A percentile compares a stretch with the other conserved stretches of the same genome.
These are phyloP conservation scores for Zhuqinia jingwanae DNA, from an alignment of 2,888 invertebrate species.

Conservation along the genomic window DNA sequence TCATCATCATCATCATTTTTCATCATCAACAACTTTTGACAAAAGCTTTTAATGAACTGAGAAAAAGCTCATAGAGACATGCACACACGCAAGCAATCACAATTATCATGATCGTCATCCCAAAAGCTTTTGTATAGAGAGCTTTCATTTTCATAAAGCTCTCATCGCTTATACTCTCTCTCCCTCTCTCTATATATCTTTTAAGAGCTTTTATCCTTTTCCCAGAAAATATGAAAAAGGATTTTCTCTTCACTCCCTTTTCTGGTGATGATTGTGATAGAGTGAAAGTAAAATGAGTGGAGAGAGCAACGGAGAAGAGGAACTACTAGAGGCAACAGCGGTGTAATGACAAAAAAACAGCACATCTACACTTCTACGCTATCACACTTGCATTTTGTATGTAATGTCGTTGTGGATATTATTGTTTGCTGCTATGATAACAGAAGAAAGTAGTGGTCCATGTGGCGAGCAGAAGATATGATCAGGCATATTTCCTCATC, in stretches of 20 bases:
- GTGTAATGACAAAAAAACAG: slow-evolving; percentile 5
- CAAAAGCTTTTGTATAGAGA: too few species aligned
- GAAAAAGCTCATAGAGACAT: background rate
- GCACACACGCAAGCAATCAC: slow-evolving; percentile 34
- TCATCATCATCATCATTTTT: too few species aligned
- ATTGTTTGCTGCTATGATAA: background rate
- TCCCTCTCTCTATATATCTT: background rate
- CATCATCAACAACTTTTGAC: too few species aligned
- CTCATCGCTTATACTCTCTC: too few species aligned
- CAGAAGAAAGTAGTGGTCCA: background rate
- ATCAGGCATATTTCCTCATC: slow-evolving; percentile 36
- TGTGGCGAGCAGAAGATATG: background rate
- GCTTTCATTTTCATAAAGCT: background rate
- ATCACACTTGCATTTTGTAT: background rate
- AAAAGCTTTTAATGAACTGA: slow-evolving; percentile 34
- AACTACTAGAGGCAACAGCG: background rate
- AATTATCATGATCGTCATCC: slow-evolving; percentile 2
- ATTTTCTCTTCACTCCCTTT: slow-evolving; percentile 17
- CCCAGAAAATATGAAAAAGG: slow-evolving; percentile 11
- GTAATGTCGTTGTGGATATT: slow-evolving; percentile 15
- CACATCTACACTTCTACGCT: too few species aligned
- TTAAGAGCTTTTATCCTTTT: background rate
- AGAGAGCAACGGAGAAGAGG: background rate
- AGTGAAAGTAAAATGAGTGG: background rate
- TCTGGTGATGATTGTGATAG: background rate